Base-by-base conservation (phyloP, 2,113 vertebrate genomes). In the Picathartes gymnocephalus region DNA sequence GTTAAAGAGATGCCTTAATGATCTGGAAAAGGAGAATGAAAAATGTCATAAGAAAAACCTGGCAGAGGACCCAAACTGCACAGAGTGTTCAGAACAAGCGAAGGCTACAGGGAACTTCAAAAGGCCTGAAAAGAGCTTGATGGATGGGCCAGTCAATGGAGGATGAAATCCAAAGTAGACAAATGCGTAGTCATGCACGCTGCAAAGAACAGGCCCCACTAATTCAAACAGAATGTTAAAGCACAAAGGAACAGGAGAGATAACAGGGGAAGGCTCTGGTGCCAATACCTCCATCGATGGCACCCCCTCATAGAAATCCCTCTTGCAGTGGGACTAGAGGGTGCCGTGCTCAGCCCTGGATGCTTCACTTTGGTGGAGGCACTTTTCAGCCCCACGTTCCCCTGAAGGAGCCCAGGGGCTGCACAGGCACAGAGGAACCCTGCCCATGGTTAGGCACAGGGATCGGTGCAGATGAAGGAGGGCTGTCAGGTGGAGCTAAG, bases 181-280 rank as follows among this genome's bases (percentile, higher is more conserved):
- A 96, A 96, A 96, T 96, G 94, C 44, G 1, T 51, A 91, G 94
- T 93, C 96, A 96, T 93, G 95, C 93, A 95, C 37, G 12, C 88
- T 72, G 90, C 1, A 42, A 96, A 92, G 92, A 95, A 45, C 90
- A 86, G 95, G 88, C 95, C 92, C 72, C 88, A n/a, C 93, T 92
- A 95, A 97, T 95, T 96, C 96, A 96, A 96, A 97, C 93, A 97
- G 92, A 96, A 94, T 96, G 95, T 96, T 90, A 27, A 82, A 95
- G 77, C 1, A 71, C 85, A 86, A 77, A 58, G 81, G 48, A 94
- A 23, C 2, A 2, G 72, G 25, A 88, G 84, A 94, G 92, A 93
- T 90, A 96, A 86, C 71, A 76, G 56, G 62, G 84, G 60, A 71
- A 62, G 0, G 1, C 60, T 88, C 22, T 11, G 35, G 56, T 70